Conservation (phyloP, 2,888 invertebrate species). For the Sipha maydis region DNA sequence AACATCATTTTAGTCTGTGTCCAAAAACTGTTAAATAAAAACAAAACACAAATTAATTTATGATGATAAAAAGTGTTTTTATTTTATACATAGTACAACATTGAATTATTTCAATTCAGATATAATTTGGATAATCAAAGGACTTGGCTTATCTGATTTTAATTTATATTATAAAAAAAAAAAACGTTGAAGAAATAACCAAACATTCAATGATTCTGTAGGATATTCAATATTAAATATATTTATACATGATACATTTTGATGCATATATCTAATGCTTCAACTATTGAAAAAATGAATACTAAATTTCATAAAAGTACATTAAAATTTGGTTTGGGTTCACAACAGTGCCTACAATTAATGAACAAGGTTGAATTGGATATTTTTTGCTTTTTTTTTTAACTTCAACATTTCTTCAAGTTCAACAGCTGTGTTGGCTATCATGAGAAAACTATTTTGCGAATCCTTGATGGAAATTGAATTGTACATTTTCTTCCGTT, state of each 20-base stretch:
- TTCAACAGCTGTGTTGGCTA: background rate
- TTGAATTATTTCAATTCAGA: too few relatives aligned
- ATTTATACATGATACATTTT: background rate
- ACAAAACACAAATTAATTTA: too few relatives aligned
- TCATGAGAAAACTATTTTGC: background rate
- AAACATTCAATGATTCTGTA: background rate
- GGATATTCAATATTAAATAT: background rate
- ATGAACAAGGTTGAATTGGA: background rate
- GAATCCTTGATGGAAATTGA: background rate
- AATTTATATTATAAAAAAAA: background rate
- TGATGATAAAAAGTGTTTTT: too few relatives aligned
- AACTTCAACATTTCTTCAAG: background rate
- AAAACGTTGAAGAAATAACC: background rate
- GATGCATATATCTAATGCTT: background rate
- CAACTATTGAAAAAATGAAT: background rate
- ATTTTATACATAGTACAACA: too few relatives aligned
- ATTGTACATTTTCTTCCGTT: background rate
- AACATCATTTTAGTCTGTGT: too few relatives aligned
- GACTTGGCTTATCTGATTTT: too few relatives aligned
- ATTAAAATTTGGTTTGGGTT: background rate
- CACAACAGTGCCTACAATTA: background rate
- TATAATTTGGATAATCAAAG: too few relatives aligned
- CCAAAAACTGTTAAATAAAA: too few relatives aligned
- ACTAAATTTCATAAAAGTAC: background rate
- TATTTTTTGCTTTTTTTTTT: background rate